A percentile compares a stretch with the other conserved stretches of the same genome.
phyloP scores from a whole-genome alignment of 2,888 invertebrate genomes.

The Aproaerema taeniolella region DNA sequence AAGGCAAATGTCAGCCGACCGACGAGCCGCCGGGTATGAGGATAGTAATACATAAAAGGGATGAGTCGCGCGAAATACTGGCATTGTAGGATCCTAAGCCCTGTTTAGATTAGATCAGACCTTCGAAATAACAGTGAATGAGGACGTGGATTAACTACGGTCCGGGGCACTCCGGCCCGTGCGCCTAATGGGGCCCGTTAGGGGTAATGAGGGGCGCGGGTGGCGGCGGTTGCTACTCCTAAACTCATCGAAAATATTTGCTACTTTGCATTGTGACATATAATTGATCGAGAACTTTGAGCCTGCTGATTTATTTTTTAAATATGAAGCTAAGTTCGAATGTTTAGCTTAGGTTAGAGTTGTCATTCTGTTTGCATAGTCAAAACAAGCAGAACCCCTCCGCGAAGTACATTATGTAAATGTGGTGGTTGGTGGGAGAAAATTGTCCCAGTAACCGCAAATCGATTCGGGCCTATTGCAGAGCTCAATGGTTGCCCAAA shows the following conservation, averaged over 20 bases:
- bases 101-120: conserved; percentile 78
- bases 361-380: not conserved
- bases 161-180: conserved; percentile 72
- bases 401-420: conserved; percentile 23
- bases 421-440: conserved; percentile 25
- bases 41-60: conserved; percentile 74
- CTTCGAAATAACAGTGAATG: conserved; percentile 78
- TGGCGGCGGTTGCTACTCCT: conserved; percentile 39
- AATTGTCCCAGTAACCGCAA: conserved; percentile 35
- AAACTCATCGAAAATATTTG: conserved; percentile 40
- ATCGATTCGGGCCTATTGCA: conserved; percentile 42
- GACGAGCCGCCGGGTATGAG: conserved; percentile 47
- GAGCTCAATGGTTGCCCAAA: conserved; percentile 47
- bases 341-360: not conserved
- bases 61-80: conserved; percentile 72
- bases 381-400: conserved; percentile 9
- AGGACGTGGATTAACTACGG: conserved; percentile 78
- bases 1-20: conserved; percentile 59
- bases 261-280: conserved; percentile 26
- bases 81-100: conserved; percentile 73
- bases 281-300: not conserved
- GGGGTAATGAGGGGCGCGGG: conserved; percentile 70
- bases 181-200: conserved; percentile 74
- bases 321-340: too few relatives aligned
- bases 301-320: not conserved